phyloP scores from a whole-genome alignment of 2,113 vertebrate genomes.

The Oryzias javanicus region DNA sequence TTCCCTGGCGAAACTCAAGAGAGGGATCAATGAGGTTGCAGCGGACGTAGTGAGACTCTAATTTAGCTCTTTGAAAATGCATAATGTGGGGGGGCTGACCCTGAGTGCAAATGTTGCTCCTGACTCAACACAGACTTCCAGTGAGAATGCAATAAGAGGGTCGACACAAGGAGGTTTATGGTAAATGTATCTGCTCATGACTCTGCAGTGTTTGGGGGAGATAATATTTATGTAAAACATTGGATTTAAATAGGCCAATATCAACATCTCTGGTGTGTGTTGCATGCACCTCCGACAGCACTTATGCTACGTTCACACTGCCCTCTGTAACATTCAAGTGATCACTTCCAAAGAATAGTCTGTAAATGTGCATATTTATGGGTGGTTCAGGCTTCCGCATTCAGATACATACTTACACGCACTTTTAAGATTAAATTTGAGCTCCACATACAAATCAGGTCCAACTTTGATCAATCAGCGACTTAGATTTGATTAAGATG shows the following conservation, averaged over 20 bases:
- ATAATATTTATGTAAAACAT: conserved; percentile 64
- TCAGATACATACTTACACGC: too few relatives aligned
- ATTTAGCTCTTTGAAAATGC: conserved; percentile 56
- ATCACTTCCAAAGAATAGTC: too few relatives aligned
- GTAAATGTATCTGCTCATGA: too few relatives aligned
- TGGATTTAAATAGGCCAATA: conserved; percentile 54
- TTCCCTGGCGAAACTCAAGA: conserved; percentile 54
- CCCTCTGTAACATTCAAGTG: too few relatives aligned
- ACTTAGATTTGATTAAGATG: too few relatives aligned
- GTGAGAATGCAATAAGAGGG: conserved; percentile 19
- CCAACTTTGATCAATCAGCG: too few relatives aligned
- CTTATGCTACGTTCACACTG: too few relatives aligned
- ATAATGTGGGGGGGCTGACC: conserved; percentile 44
- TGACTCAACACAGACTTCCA: conserved; percentile 22
- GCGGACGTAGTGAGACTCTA: conserved; percentile 52
- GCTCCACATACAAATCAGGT: too few relatives aligned
- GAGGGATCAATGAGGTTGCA: conserved; percentile 62
- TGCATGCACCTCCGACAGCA: conserved; percentile 15
- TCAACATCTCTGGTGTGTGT: conserved; percentile 53
- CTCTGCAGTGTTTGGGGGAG: conserved; percentile 2
- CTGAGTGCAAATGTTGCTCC: conserved; percentile 45
- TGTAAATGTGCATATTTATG: too few relatives aligned
- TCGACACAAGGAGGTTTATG: conserved; percentile 2
- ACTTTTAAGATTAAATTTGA: too few relatives aligned
- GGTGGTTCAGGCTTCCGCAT: too few relatives aligned